Evolutionary conservation across 2,888 invertebrate species (phyloP).

Genomic region (Itoplectis maculator): DNA sequence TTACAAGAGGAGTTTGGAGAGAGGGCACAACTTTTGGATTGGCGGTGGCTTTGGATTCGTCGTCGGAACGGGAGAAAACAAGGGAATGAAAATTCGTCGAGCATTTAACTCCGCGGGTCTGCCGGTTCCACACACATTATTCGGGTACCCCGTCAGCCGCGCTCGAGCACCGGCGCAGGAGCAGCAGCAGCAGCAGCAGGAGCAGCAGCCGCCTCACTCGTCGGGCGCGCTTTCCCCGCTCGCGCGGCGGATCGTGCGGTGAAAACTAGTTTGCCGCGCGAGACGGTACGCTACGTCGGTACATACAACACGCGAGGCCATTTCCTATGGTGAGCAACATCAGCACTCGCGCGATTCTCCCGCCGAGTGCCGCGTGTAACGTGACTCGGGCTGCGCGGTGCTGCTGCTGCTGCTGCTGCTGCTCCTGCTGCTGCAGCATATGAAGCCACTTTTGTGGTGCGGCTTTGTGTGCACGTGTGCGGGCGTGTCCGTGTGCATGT

Average conservation of each 20-base stretch:
- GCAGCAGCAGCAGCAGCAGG: too few relatives aligned
- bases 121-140: constrained; percentile 28
- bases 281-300: constrained; percentile 38
- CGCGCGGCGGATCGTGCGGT: constrained; percentile 50
- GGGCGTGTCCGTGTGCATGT: too few relatives aligned
- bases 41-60: constrained; percentile 1
- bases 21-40: background rate
- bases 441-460: constrained; percentile 30
- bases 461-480: constrained; percentile 4
- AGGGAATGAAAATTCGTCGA: constrained; percentile 5
- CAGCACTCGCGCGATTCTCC: constrained; percentile 51
- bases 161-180: constrained; percentile 20
- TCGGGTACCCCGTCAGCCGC: constrained; percentile 32
- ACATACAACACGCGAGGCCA: constrained; percentile 45
- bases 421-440: constrained; percentile 20
- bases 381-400: constrained; percentile 66
- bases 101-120: constrained; percentile 30
- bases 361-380: constrained; percentile 58
- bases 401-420: constrained; percentile 23
- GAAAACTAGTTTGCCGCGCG: constrained; percentile 66
- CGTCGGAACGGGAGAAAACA: background rate
- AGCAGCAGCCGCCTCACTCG: constrained; percentile 7
- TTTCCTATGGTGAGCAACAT: constrained; percentile 58
- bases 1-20: background rate
- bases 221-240: constrained; percentile 34